A percentile compares a stretch with the other conserved stretches of the same genome.
Evolutionary conservation across 35 echinoderm and acorn worm genomes (phyloP).

Genomic region (Apostichopus californicus): DNA sequence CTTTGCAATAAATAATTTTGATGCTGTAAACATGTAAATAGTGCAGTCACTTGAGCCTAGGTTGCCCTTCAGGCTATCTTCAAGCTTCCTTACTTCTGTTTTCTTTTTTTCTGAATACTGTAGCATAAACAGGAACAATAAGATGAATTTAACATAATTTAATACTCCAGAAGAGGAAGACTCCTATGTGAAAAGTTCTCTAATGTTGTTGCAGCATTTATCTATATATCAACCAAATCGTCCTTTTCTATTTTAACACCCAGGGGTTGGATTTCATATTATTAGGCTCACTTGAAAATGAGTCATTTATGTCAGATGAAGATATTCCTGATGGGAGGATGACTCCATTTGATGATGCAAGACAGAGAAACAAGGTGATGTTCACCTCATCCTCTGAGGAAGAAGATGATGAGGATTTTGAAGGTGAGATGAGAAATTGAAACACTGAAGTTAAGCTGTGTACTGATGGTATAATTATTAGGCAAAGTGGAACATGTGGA

Average conservation of each 20-base stretch:
- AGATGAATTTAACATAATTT: background rate
- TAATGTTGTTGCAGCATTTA: too few species aligned
- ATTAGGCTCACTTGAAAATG: background rate
- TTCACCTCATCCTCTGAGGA: background rate
- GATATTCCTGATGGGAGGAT: conserved; percentile 52
- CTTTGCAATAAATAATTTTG: too few species aligned
- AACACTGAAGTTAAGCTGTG: background rate
- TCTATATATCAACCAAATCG: too few species aligned
- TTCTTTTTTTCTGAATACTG: background rate
- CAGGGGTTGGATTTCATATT: conserved; percentile 50
- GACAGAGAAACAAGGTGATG: conserved; percentile 3
- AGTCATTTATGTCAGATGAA: conserved; percentile 33
- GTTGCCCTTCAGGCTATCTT: too few species aligned
- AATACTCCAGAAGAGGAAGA: too few species aligned
- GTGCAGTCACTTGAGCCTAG: too few species aligned
- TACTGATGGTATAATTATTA: background rate
- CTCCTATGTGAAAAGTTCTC: too few species aligned
- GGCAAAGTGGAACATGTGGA: too few species aligned
- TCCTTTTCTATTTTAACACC: background rate
- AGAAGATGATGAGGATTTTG: conserved; percentile 11
- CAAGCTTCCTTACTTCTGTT: too few species aligned
- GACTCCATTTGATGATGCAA: conserved; percentile 60
- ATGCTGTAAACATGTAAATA: too few species aligned
- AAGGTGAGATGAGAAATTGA: background rate
- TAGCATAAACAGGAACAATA: background rate